Percentiles rank a stretch among this genome's conserved stretches.
These are phyloP conservation scores for Holothuria scabra DNA, from an alignment of 53 echinoderm and acorn worm species.

Conservation along the genomic window DNA sequence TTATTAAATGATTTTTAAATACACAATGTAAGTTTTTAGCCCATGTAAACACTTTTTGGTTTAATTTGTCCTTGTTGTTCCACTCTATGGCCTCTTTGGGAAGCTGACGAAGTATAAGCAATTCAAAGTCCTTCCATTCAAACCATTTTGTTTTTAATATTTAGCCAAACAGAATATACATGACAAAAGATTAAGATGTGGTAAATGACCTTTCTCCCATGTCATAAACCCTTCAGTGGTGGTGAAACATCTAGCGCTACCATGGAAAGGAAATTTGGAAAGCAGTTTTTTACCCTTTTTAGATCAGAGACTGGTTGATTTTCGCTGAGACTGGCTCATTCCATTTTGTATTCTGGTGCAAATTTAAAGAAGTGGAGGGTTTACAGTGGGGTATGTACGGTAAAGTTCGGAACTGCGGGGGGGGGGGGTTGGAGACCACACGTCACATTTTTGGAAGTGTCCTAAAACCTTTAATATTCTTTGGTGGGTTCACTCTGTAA, in stretches of 20 bases:
- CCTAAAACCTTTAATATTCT: not conserved
- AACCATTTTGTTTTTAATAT: too few species aligned
- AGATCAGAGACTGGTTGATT: constrained; percentile 26
- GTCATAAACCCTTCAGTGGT: constrained; percentile 2
- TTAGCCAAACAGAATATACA: too few species aligned
- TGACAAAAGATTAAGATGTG: too few species aligned
- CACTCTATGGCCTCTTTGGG: too few species aligned
- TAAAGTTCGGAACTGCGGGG: constrained; percentile 19
- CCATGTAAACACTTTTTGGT: too few species aligned
- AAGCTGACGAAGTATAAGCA: too few species aligned
- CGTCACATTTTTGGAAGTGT: constrained; percentile 47
- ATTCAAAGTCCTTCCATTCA: too few species aligned
- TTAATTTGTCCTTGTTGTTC: too few species aligned
- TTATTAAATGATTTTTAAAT: too few species aligned
- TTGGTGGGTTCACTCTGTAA: constrained; percentile 22
- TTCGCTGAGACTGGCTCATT: constrained; percentile 3
- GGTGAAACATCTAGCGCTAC: not conserved
- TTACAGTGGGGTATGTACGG: constrained; percentile 29
- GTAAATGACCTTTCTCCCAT: too few species aligned
- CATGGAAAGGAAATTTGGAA: not conserved
- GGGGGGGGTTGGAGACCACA: not conserved
- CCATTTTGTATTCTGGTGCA: constrained; percentile 1
- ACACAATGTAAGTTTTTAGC: too few species aligned
- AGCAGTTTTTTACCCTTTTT: constrained; percentile 1
- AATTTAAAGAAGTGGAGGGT: constrained; percentile 43